phyloP scores from a whole-genome alignment of 2,113 vertebrate genomes.

The Brachyhypopomus gauderio region DNA sequence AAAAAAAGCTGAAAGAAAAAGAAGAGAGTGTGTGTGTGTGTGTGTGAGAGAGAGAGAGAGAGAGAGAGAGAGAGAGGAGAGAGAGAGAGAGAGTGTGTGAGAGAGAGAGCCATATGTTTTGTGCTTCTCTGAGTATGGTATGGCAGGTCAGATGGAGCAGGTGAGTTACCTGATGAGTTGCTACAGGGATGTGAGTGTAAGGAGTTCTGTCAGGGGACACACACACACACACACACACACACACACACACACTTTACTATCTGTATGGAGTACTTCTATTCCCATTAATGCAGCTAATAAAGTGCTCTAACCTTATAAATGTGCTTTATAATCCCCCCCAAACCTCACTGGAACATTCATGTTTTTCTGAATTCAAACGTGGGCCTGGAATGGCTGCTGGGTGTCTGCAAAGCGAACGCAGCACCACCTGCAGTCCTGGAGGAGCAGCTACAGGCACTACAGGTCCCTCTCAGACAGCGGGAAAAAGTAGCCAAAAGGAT shows the following conservation, averaged over 20 bases:
- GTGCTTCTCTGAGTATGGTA: not conserved
- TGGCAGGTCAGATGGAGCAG: not conserved
- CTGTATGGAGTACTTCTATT: no score
- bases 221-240: not conserved
- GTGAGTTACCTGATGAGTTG: conserved; percentile 1
- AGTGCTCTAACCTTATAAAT: no score
- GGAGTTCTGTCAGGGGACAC: not conserved
- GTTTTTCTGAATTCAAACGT: no score
- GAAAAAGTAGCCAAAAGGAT: conserved; percentile 26
- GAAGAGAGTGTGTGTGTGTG: no score
- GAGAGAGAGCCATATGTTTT: not conserved
- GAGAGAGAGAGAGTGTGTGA: not conserved
- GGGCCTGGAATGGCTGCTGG: no score
- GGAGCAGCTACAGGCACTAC: conserved; percentile 15
- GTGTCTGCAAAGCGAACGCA: no score
- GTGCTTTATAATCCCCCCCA: no score
- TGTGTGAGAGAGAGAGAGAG: not conserved
- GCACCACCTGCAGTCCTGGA: not conserved
- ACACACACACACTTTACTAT: not conserved
- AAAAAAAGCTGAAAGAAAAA: no score
- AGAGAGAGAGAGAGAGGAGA: not conserved
- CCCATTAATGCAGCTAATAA: no score
- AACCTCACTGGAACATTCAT: no score
- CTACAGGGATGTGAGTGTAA: conserved; percentile 24
- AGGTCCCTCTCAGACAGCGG: conserved; percentile 28